phyloP scores from a whole-genome alignment of 2,888 invertebrate species.

The Pyrrhia umbra region DNA sequence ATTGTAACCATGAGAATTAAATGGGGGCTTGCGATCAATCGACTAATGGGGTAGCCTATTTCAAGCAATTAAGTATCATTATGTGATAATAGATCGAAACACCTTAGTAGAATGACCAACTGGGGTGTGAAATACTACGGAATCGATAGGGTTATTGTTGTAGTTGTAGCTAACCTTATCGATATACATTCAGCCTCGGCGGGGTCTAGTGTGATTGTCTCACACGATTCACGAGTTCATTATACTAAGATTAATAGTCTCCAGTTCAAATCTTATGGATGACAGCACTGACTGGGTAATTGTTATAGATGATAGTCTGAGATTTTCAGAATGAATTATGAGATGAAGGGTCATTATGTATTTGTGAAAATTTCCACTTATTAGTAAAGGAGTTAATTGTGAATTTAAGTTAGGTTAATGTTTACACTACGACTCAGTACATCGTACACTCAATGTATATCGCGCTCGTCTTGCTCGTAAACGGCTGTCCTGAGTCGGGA shows the following conservation, averaged over 20 bases:
- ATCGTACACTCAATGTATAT: too few relatives aligned
- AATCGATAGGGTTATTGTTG: slow-evolving; percentile 7
- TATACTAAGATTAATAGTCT: slow-evolving; percentile 1
- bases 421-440: too few relatives aligned
- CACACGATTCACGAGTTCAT: slow-evolving; percentile 23
- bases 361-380: not conserved
- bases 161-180: slow-evolving; percentile 30
- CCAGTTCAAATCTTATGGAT: slow-evolving; percentile 1
- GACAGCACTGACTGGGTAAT: slow-evolving; percentile 6
- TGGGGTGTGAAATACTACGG: slow-evolving; percentile 23
- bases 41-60: not conserved
- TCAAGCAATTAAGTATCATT: too few relatives aligned
- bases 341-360: not conserved
- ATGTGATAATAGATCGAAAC: slow-evolving; percentile 6
- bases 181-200: slow-evolving; percentile 16
- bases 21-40: not conserved
- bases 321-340: slow-evolving; percentile 2
- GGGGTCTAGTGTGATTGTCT: not conserved
- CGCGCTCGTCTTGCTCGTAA: too few relatives aligned
- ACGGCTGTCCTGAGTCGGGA: too few relatives aligned
- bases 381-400: not conserved
- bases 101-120: slow-evolving; percentile 4
- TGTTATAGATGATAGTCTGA: slow-evolving; percentile 1
- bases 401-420: too few relatives aligned
- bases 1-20: too few relatives aligned